Conservation (phyloP, 2,888 invertebrate genomes). For the Campaea margaritaria region DNA sequence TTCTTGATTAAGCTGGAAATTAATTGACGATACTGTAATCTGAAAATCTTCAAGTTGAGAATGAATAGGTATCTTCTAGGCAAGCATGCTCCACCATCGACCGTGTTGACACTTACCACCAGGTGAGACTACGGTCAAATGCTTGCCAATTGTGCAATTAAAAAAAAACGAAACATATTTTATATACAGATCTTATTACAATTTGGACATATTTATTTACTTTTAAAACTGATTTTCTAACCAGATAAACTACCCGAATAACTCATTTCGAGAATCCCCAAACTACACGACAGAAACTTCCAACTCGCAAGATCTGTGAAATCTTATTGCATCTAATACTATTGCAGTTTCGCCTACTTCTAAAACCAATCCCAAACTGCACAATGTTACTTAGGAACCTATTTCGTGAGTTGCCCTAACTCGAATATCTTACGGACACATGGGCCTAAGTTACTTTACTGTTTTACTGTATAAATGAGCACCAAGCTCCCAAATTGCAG, state of each 20-base stretch:
- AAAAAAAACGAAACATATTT: too few species aligned
- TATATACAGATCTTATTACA: too few species aligned
- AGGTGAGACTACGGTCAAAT: too few species aligned
- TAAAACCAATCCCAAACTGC: constrained; percentile 9
- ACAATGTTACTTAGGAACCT: constrained; percentile 6
- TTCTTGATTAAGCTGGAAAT: too few species aligned
- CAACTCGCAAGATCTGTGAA: not conserved
- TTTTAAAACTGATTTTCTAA: too few species aligned
- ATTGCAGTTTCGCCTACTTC: not conserved
- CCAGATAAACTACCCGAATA: not conserved
- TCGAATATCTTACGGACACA: constrained; percentile 63
- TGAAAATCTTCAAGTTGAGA: too few species aligned
- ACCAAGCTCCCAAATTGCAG: constrained; percentile 76
- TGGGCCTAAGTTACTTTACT: constrained; percentile 64
- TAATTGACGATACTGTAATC: too few species aligned
- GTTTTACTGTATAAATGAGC: constrained; percentile 70
- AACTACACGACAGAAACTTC: not conserved
- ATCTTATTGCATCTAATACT: not conserved
- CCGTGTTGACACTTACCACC: too few species aligned
- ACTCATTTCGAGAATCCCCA: not conserved
- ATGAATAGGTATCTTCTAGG: too few species aligned
- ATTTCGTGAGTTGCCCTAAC: constrained; percentile 32
- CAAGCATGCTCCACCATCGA: too few species aligned
- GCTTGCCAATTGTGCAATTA: too few species aligned
- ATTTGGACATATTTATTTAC: too few species aligned